Conservation (phyloP, 2,888 invertebrate genomes). For the Stegophylla sp. region DNA sequence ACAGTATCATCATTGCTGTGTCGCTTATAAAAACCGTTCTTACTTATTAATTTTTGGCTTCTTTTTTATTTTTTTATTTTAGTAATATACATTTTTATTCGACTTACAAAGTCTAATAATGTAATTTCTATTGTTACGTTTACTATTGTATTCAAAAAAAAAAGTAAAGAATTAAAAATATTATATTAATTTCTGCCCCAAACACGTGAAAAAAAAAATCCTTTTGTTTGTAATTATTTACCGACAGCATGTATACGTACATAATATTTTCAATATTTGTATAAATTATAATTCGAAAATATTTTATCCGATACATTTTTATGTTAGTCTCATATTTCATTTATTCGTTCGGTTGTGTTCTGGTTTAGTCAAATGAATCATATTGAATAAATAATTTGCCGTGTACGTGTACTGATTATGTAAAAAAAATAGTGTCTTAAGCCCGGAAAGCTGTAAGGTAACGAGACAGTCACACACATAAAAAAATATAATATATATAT, state of each 20-base stretch:
- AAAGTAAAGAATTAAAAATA: not conserved
- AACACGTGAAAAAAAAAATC: not conserved
- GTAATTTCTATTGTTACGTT: not conserved
- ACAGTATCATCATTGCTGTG: not conserved
- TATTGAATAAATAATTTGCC: not conserved
- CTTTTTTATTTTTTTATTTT: not conserved
- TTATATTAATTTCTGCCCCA: constrained; percentile 19
- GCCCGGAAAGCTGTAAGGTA: constrained; percentile 4
- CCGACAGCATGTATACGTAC: not conserved
- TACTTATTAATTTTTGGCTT: not conserved
- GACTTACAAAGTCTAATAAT: not conserved
- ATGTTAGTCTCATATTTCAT: no score
- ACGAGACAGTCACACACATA: not conserved
- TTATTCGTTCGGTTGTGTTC: not conserved
- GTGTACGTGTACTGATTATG: not conserved
- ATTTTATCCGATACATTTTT: not conserved
- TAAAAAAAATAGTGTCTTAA: not conserved
- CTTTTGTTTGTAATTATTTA: constrained; percentile 18
- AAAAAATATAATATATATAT: not conserved
- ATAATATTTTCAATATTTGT: not conserved
- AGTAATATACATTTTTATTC: not conserved
- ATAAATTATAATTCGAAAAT: not conserved
- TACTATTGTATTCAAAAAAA: no score
- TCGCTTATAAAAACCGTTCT: not conserved
- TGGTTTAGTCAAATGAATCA: not conserved